Evolutionary conservation across 2,797 vertebrate species (phyloP), one percentile per base, ranked within the genome.

Genomic region (Amniataba percoides): DNA sequence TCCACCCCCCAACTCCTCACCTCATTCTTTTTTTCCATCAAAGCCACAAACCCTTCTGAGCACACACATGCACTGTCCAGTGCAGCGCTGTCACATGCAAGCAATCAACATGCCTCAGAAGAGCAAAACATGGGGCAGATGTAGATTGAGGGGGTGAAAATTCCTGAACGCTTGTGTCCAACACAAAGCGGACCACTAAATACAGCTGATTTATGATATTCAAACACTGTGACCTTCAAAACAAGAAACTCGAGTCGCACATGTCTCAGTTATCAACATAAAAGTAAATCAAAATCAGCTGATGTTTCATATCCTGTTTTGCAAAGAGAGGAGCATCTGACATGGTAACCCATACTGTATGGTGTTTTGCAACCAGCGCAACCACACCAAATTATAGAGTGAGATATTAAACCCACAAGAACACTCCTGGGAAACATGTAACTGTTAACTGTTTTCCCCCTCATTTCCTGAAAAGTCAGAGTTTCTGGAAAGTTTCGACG

Each of bases 121-220:
- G 84, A 85, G 67, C 70, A 82, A 84, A 89, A 83, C 74, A 84
- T 19, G 25, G 63, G 27, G 59, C 84, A 87, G 80, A 90, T 82
- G 72, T 55, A 70, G 51, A 65, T 45, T 56, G 43, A 5, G 27
- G 1, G 27, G 27, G 70, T 74, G 42, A 60, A 78, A 79, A 79
- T 87, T 78, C 86, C 82, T 57, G 40, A 71, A 59, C 21, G 81
- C 60, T 62, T 59, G 70, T 77, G 74, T 74, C 49, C 40, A 23
- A 79, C 64, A 61, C 53, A 61, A 65, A 59, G 27, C 53, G 75
- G 70, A 82, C 73, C 82, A 61, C 78, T 69, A 59, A 71, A 80
- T 45, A 56, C 71, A 80, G 81, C 76, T 82, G 74, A 86, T 87
- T 88, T 78, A 85, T 0, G 52, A 86, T 63, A 57, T 45, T 61